phyloP scores from a whole-genome alignment of 35 echinoderm and acorn worm genomes.

The Diadema setosum region DNA sequence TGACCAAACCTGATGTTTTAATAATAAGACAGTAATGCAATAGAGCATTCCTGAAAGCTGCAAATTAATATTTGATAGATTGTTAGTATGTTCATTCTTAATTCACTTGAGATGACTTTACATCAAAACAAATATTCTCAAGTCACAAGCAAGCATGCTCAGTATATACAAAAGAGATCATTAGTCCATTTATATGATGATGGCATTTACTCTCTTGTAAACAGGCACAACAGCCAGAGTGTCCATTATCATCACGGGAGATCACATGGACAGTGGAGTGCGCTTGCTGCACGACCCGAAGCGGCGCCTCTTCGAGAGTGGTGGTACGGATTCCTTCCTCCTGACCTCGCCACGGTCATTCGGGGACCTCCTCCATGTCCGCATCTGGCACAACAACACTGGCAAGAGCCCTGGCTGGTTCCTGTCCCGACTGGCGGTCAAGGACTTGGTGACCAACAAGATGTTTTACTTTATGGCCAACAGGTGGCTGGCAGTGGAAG shows the following conservation, averaged over 20 bases:
- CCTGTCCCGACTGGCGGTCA: constrained; percentile 65
- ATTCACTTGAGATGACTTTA: too few species aligned
- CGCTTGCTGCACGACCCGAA: constrained; percentile 60
- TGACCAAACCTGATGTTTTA: too few species aligned
- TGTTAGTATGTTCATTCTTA: too few species aligned
- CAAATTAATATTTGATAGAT: too few species aligned
- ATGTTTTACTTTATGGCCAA: constrained; percentile 89
- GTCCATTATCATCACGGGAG: constrained; percentile 68
- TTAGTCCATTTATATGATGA: too few species aligned
- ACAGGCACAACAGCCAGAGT: constrained; percentile 81
- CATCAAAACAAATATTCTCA: too few species aligned
- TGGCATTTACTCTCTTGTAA: neutral
- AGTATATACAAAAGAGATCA: too few species aligned
- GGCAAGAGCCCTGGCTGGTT: constrained; percentile 85
- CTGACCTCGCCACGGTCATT: constrained; percentile 42
- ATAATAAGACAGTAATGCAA: too few species aligned
- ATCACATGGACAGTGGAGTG: constrained; percentile 51
- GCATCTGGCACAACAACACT: constrained; percentile 86
- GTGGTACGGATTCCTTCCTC: constrained; percentile 86
- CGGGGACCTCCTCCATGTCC: constrained; percentile 60
- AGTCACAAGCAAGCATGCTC: too few species aligned
- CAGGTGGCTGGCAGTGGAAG: constrained; percentile 95
- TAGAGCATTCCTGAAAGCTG: too few species aligned
- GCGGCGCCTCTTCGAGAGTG: constrained; percentile 71
- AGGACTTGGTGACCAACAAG: constrained; percentile 68